These are phyloP conservation scores for Dipodomys spectabilis DNA, from an alignment of 2,113 vertebrate species.

Conservation along the genomic window DNA sequence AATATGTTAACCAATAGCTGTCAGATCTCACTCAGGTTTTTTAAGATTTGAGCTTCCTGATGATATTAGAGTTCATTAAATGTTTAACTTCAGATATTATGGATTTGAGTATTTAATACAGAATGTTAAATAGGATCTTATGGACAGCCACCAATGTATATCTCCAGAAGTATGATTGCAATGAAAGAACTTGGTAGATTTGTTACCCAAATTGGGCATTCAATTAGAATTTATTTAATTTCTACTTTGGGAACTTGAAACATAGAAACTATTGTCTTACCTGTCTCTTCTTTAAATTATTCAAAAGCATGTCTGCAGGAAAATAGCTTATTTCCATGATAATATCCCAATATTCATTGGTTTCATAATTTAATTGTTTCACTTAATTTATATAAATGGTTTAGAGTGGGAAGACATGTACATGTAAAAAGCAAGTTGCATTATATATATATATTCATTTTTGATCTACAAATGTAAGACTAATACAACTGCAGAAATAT, in stretches of 20 bases:
- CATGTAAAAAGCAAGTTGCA: constrained; percentile 88
- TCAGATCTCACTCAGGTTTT: constrained; percentile 53
- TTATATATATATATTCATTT: constrained; percentile 86
- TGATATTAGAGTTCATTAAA: constrained; percentile 40
- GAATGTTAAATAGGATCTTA: constrained; percentile 29
- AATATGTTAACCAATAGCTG: constrained; percentile 2
- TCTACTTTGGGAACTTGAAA: constrained; percentile 75
- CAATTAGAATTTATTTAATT: constrained; percentile 30
- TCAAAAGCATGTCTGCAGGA: constrained; percentile 68
- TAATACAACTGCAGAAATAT: constrained; percentile 89
- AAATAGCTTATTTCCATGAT: constrained; percentile 80
- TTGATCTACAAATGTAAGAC: constrained; percentile 85
- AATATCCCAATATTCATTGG: constrained; percentile 83
- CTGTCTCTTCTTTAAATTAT: constrained; percentile 85
- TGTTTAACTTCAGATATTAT: constrained; percentile 58
- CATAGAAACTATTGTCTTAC: constrained; percentile 75
- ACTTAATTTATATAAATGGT: constrained; percentile 83
- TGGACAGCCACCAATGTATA: constrained; percentile 11
- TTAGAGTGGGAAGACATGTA: constrained; percentile 83
- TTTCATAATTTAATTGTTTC: constrained; percentile 84
- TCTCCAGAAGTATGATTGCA: constrained; percentile 50
- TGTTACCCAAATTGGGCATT: constrained; percentile 60
- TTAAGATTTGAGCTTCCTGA: constrained; percentile 39
- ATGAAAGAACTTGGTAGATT: constrained; percentile 50
- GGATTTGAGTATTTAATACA: constrained; percentile 43